Conservation (phyloP, 2,888 invertebrate genomes). For the Mycalesis mineus region DNA sequence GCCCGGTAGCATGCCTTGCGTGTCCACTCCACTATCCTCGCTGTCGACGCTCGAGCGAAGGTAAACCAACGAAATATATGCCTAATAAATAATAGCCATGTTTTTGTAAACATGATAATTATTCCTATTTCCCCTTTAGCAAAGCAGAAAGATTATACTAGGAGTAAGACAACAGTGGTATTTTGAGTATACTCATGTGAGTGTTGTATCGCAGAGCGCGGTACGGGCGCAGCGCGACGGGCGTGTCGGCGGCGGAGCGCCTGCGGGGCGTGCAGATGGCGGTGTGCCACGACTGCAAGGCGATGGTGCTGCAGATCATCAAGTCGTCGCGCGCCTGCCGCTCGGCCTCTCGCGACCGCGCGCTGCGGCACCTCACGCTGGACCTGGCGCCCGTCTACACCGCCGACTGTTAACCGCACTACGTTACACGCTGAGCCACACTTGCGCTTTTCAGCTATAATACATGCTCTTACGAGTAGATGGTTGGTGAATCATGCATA, state of each 20-base stretch:
- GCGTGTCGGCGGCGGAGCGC: slow-evolving; percentile 78
- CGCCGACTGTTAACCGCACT: slow-evolving; percentile 54
- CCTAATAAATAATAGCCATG: too few relatives aligned
- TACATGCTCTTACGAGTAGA: too few relatives aligned
- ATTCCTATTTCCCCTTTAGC: too few relatives aligned
- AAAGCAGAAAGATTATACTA: too few relatives aligned
- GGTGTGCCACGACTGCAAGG: slow-evolving; percentile 96
- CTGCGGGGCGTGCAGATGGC: slow-evolving; percentile 89
- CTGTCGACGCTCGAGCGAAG: slow-evolving; percentile 75
- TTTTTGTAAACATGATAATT: too few relatives aligned
- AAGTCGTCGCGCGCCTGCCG: slow-evolving; percentile 90
- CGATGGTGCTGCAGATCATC: slow-evolving; percentile 95
- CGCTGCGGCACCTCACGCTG: slow-evolving; percentile 87
- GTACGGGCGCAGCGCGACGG: slow-evolving; percentile 74
- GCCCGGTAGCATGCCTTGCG: slow-evolving; percentile 70
- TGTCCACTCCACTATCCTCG: slow-evolving; percentile 56
- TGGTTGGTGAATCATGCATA: too few relatives aligned
- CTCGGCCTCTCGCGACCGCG: slow-evolving; percentile 89
- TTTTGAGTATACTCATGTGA: too few relatives aligned
- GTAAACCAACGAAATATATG: slow-evolving; percentile 50
- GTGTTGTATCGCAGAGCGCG: slow-evolving; percentile 66
- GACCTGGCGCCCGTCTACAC: slow-evolving; percentile 90
- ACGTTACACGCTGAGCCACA: neutral
- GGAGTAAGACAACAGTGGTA: too few relatives aligned
- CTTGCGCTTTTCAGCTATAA: neutral